Base-by-base conservation (phyloP, 2,888 invertebrate genomes). In the Latheticus oryzae region DNA sequence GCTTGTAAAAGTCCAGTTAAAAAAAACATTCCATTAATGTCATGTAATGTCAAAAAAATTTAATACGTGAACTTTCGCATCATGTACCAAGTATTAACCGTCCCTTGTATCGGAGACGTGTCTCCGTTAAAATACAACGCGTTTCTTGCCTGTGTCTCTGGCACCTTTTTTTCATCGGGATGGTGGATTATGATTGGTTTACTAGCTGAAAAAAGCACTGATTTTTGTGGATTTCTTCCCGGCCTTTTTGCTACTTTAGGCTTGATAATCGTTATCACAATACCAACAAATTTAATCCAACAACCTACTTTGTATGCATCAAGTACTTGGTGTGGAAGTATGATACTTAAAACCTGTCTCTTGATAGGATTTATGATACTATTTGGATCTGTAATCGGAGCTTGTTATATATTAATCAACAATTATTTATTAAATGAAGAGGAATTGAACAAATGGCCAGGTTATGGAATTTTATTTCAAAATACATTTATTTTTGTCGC, bases 131-230 rank as follows among this genome's bases (percentile, higher is more conserved):
- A 60, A 51, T 38, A 63, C 11, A 73, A 72, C 52, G 37, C 43
- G 2, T 38, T 64, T 5, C 54, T 68, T 4, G 61, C 68, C 3
- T 38, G 37, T 16, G 12, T 64, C 9, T 60, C 70, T 3, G 65
- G 69, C 19, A n/a, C 65, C 3, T 26, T 72, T 17, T 73, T 74
- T 57, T 72, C 67, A 51, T 26, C 30, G 12, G 73, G 71, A 5
- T 74, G 73, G 74, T 74, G 74, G 73, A 42, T 73, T n/a, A 60
- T 73, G 54, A 33, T 53, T 1, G 7, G 12, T 21, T 17, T 52
- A 8, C 19, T 42, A 5, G 30, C 32, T 13, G 52, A 52, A 23
- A 33, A 42, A 13, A n/a, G 17, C 3, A 65, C 71, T n/a, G 70
- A 73, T 43, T 56, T 66, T n/a, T 15, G 61, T 5, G 71, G 73